A percentile compares a stretch with the other conserved stretches of the same genome.
Conservation (phyloP, 37 sponge, comb jelly and placozoan species). For the Aplysina aerophoba region DNA sequence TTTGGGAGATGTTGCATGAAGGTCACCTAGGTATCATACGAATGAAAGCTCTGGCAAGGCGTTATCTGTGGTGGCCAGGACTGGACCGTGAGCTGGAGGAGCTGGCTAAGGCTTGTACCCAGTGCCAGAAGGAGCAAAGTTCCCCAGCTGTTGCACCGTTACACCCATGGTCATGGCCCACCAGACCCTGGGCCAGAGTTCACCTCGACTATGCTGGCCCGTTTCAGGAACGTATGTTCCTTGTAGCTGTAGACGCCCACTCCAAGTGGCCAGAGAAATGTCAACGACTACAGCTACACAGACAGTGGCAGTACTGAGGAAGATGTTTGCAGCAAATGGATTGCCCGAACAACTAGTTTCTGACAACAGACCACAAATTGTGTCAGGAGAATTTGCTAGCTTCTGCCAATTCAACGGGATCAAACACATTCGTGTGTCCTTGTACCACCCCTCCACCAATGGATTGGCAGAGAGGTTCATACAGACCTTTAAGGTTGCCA, state of each 20-base stretch:
- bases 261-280: slow-evolving; percentile 36
- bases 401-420: slow-evolving; percentile 37
- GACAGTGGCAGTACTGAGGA: slow-evolving; percentile 35
- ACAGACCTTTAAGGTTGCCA: slow-evolving; percentile 40
- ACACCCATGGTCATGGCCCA: slow-evolving; percentile 25
- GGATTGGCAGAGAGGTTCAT: slow-evolving; percentile 52
- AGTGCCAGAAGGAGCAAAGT: neutral
- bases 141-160: slow-evolving; percentile 1
- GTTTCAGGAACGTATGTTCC: slow-evolving; percentile 7
- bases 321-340: slow-evolving; percentile 18
- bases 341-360: slow-evolving; percentile 58
- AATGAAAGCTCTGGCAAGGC: too few relatives aligned
- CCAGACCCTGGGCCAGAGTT: neutral
- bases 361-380: slow-evolving; percentile 34
- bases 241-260: slow-evolving; percentile 20
- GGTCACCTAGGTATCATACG: too few relatives aligned
- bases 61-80: too few relatives aligned
- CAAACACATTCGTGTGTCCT: slow-evolving; percentile 39
- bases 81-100: too few relatives aligned
- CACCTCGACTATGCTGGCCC: slow-evolving; percentile 40
- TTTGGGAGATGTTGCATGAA: too few relatives aligned
- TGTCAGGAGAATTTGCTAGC: slow-evolving; percentile 24
- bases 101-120: neutral
- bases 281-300: neutral
- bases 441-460: slow-evolving; percentile 54